These are phyloP conservation scores for Tipula lateralis DNA, from an alignment of 2,888 invertebrate genomes.

Conservation along the genomic window DNA sequence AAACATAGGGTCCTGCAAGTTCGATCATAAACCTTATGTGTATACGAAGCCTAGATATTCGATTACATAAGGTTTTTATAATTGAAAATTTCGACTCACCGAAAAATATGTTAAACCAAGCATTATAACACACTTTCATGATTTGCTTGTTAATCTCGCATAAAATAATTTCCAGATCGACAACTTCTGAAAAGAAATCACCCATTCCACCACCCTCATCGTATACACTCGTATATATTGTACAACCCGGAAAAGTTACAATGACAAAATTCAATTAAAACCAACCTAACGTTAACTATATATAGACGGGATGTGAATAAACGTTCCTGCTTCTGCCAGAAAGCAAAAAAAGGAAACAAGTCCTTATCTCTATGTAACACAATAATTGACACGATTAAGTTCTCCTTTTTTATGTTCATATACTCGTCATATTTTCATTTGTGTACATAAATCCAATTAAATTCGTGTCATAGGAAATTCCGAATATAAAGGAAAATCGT, in stretches of 20 bases:
- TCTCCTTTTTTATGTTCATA: background rate
- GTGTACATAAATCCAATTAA: background rate
- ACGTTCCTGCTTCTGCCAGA: background rate
- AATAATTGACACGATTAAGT: constrained; percentile 19
- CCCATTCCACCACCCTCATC: background rate
- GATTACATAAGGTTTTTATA: too few relatives aligned
- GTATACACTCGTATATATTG: too few relatives aligned
- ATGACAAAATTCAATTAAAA: background rate
- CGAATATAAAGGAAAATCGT: background rate
- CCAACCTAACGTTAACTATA: background rate
- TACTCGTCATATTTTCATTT: background rate
- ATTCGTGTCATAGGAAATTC: constrained; percentile 1
- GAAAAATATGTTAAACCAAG: background rate
- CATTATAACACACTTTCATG: background rate
- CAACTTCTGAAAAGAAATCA: background rate
- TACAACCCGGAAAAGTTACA: background rate
- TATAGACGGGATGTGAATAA: background rate
- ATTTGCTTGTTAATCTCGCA: background rate
- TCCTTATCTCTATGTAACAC: constrained; percentile 9
- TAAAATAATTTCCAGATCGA: background rate
- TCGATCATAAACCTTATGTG: too few relatives aligned
- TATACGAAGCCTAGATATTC: too few relatives aligned
- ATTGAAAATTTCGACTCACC: too few relatives aligned
- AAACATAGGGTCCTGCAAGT: too few relatives aligned
- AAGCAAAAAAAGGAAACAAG: background rate